These are phyloP conservation scores for Lithosia quadra DNA, from an alignment of 2,888 invertebrate genomes.

Conservation along the genomic window DNA sequence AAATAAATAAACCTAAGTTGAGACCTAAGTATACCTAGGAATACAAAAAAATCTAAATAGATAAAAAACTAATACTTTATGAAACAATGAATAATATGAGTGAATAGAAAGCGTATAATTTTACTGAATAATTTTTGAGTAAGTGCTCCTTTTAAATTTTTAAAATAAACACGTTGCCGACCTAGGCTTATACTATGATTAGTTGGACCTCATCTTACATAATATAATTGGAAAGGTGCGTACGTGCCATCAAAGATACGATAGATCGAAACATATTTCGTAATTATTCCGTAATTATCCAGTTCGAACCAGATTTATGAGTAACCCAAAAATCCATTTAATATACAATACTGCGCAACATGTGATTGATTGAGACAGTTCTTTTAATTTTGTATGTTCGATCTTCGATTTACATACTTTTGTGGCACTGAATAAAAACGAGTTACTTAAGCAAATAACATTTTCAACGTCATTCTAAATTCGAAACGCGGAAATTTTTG, in stretches of 20 bases:
- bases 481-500: background rate
- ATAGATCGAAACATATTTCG: constrained; percentile 68
- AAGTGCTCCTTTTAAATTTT: background rate
- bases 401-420: constrained; percentile 30
- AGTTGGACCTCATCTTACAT: constrained; percentile 62
- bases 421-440: constrained; percentile 15
- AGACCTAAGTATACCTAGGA: no score
- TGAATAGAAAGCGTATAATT: background rate
- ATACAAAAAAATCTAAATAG: no score
- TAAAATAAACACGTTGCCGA: constrained; percentile 26
- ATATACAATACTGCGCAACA: constrained; percentile 51
- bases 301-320: constrained; percentile 65
- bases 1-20: no score
- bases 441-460: constrained; percentile 15
- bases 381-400: constrained; percentile 41
- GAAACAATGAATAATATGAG: background rate
- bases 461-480: background rate
- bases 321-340: constrained; percentile 66
- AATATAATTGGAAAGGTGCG: constrained; percentile 64
- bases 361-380: constrained; percentile 49
- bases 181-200: constrained; percentile 57
- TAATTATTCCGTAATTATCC: constrained; percentile 70
- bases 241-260: constrained; percentile 54
- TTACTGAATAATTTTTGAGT: background rate
- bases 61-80: no score